phyloP scores from a whole-genome alignment of 2,888 invertebrate species.

The Onchidella celtica region DNA sequence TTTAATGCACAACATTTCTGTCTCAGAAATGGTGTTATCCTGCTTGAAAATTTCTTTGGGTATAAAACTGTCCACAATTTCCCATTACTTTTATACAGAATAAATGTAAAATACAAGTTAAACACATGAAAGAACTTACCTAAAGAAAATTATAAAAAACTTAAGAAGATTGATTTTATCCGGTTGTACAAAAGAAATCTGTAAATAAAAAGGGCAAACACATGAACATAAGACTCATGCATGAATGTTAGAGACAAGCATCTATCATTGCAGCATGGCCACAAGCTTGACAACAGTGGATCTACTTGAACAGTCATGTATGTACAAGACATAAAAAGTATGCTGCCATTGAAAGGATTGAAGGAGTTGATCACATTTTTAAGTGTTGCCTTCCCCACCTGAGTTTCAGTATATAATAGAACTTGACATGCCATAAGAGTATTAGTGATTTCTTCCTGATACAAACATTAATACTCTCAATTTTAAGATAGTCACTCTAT shows the following conservation, averaged over 20 bases:
- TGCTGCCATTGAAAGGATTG: too few species aligned
- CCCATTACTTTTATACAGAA: background rate
- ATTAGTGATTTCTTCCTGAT: too few species aligned
- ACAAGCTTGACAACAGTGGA: constrained; percentile 16
- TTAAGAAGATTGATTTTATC: constrained; percentile 62
- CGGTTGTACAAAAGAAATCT: constrained; percentile 60
- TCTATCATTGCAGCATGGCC: constrained; percentile 33
- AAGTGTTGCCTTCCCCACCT: too few species aligned
- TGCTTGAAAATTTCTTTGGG: too few species aligned
- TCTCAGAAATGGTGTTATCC: too few species aligned
- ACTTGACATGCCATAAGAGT: too few species aligned
- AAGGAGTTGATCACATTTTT: too few species aligned
- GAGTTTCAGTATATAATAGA: too few species aligned
- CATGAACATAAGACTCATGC: constrained; percentile 39
- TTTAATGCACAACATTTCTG: too few species aligned
- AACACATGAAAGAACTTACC: constrained; percentile 57
- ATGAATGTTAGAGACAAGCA: constrained; percentile 36
- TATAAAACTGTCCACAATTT: too few species aligned
- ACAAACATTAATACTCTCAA: too few species aligned
- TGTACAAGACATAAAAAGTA: background rate
- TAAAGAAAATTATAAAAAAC: constrained; percentile 75
- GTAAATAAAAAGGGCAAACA: constrained; percentile 53
- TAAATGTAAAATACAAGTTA: background rate
- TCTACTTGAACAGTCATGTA: constrained; percentile 15
- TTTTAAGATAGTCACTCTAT: too few species aligned